phyloP scores from a whole-genome alignment of 2,888 invertebrate genomes.

The Chalcis sispes region DNA sequence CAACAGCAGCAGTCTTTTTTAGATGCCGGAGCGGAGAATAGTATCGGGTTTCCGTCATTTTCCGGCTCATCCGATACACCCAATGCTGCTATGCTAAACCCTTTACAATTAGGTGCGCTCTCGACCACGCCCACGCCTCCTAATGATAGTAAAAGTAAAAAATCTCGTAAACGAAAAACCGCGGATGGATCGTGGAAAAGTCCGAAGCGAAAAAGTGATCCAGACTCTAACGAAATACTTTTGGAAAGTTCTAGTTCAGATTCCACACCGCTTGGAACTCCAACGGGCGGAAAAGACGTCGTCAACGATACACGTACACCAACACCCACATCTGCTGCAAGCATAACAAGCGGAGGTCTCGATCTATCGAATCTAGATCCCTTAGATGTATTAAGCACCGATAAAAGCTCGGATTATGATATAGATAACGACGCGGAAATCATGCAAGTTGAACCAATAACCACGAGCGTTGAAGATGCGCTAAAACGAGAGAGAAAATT shows the following conservation, averaged over 20 bases:
- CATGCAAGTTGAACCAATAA: constrained; percentile 75
- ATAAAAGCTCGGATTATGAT: constrained; percentile 80
- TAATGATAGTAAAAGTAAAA: constrained; percentile 76
- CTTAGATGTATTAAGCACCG: constrained; percentile 78
- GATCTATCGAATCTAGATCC: constrained; percentile 82
- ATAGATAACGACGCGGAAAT: constrained; percentile 78
- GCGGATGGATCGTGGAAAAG: constrained; percentile 80
- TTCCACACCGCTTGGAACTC: constrained; percentile 80
- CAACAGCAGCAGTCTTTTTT: constrained; percentile 75
- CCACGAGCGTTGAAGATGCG: constrained; percentile 80
- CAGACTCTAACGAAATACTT: constrained; percentile 77
- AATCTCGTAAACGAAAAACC: constrained; percentile 80
- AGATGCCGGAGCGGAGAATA: constrained; percentile 77
- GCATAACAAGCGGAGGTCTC: constrained; percentile 70
- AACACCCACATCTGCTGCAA: constrained; percentile 76
- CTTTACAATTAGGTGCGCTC: constrained; percentile 69
- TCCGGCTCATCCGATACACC: constrained; percentile 75
- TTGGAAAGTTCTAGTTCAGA: constrained; percentile 81
- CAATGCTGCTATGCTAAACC: constrained; percentile 71
- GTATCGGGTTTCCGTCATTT: constrained; percentile 76
- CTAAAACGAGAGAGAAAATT: constrained; percentile 79
- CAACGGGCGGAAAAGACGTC: constrained; percentile 75
- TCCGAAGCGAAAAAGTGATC: constrained; percentile 80
- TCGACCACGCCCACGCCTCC: constrained; percentile 45
- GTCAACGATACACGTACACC: constrained; percentile 76